Conservation (phyloP, 2,113 vertebrate species). For the Myotis lucifugus region DNA sequence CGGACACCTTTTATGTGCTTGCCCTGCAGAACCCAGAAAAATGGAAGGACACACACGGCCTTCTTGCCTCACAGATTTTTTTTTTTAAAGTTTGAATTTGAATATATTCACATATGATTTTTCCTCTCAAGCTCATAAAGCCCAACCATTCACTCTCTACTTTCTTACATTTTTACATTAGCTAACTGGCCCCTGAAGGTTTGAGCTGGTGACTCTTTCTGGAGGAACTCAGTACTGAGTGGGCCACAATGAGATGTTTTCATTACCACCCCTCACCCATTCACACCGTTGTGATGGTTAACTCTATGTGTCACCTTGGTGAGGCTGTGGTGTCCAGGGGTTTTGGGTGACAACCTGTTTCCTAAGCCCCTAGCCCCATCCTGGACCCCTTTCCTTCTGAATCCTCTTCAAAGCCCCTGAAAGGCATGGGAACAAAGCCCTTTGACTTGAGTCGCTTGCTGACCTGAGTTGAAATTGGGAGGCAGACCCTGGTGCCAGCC, state of each 20-base stretch:
- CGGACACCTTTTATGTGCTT: fast-evolving
- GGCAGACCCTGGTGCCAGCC: neutral
- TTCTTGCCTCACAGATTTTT: neutral
- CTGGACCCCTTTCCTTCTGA: neutral
- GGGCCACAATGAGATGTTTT: neutral
- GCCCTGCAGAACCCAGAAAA: neutral
- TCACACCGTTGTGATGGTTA: neutral
- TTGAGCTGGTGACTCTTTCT: neutral
- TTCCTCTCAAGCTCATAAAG: neutral
- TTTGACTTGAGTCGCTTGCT: neutral
- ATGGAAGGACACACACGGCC: fast-evolving
- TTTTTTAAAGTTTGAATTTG: neutral
- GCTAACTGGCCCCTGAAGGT: neutral
- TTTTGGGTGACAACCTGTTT: neutral
- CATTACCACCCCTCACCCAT: too few species aligned
- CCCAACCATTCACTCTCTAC: too few species aligned
- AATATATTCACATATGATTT: neutral
- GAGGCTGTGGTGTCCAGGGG: neutral
- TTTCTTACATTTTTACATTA: neutral
- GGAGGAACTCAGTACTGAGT: neutral
- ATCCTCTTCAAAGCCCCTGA: neutral
- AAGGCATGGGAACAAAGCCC: neutral
- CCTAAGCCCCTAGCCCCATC: neutral
- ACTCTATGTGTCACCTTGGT: neutral
- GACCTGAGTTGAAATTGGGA: neutral